Percentiles rank a stretch among this genome's conserved stretches.
Conservation (phyloP, 53 echinoderm and acorn worm genomes). For the Hippasteria phrygiana region DNA sequence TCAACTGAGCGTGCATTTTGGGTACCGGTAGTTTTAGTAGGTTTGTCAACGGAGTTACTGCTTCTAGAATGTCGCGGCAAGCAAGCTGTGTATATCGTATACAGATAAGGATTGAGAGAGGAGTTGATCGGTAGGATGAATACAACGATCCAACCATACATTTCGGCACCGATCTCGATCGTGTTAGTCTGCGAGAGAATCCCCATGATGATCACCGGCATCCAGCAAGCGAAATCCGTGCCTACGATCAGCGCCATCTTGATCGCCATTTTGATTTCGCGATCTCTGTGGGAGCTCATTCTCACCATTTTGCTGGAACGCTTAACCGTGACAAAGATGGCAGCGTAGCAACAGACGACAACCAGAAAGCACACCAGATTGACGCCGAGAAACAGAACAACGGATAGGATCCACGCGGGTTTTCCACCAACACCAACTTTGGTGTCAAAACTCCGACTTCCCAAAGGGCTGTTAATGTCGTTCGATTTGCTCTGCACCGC, state of each 20-base stretch:
- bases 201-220: conserved; percentile 77
- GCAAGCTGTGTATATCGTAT: not conserved
- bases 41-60: too few species aligned
- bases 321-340: conserved; percentile 40
- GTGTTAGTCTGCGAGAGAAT: conserved; percentile 59
- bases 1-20: too few species aligned
- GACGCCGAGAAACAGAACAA: conserved; percentile 49
- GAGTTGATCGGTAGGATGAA: conserved; percentile 5
- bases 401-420: conserved; percentile 50
- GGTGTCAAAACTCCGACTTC: not conserved
- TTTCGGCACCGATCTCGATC: conserved; percentile 10
- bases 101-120: conserved; percentile 2
- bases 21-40: too few species aligned
- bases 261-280: conserved; percentile 36
- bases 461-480: not conserved
- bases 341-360: conserved; percentile 37
- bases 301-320: conserved; percentile 17
- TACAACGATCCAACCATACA: conserved; percentile 3
- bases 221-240: conserved; percentile 80
- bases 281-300: not conserved
- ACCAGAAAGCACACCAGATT: conserved; percentile 52
- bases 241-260: conserved; percentile 70
- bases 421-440: not conserved
- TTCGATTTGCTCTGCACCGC: not conserved
- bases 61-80: not conserved